A percentile compares a stretch with the other conserved stretches of the same genome.
Evolutionary conservation across 2,113 vertebrate species (phyloP).

Genomic region (Petaurus breviceps): DNA sequence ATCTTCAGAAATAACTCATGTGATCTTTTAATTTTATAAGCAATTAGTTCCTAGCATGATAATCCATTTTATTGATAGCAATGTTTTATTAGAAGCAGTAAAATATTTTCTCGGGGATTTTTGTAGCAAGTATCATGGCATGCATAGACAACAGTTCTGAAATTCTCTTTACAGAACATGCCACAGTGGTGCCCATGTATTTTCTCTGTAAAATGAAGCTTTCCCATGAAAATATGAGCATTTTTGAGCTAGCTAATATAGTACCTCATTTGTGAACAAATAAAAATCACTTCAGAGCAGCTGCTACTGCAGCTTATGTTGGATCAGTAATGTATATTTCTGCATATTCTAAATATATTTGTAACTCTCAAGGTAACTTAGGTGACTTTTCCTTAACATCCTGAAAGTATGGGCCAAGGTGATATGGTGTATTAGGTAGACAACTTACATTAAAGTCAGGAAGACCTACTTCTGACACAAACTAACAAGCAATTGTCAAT

Average conservation of each 20-base stretch:
- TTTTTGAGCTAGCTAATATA: constrained; percentile 41
- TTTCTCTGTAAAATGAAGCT: not conserved
- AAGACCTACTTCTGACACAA: not conserved
- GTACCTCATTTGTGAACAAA: constrained; percentile 55
- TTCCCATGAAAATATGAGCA: constrained; percentile 30
- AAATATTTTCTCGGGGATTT: not conserved
- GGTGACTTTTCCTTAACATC: constrained; percentile 41
- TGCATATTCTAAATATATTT: not conserved
- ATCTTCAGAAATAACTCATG: constrained; percentile 20
- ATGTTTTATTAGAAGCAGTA: not conserved
- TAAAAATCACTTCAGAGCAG: constrained; percentile 21
- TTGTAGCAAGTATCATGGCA: not conserved
- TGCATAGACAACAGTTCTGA: not conserved
- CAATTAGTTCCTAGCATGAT: not conserved
- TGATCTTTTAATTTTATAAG: not conserved
- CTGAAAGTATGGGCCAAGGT: not conserved
- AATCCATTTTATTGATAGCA: not conserved
- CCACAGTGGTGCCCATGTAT: not conserved
- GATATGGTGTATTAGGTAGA: not conserved
- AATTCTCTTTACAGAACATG: not conserved
- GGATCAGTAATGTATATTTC: constrained; percentile 24
- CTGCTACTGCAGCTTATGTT: constrained; percentile 46
- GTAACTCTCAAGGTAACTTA: constrained; percentile 19
- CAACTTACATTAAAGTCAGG: not conserved
- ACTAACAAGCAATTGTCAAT: not conserved